Evolutionary conservation across 2,888 invertebrate species (phyloP), one percentile per base, ranked within the genome.

Genomic region (Pyrochroa serraticornis): DNA sequence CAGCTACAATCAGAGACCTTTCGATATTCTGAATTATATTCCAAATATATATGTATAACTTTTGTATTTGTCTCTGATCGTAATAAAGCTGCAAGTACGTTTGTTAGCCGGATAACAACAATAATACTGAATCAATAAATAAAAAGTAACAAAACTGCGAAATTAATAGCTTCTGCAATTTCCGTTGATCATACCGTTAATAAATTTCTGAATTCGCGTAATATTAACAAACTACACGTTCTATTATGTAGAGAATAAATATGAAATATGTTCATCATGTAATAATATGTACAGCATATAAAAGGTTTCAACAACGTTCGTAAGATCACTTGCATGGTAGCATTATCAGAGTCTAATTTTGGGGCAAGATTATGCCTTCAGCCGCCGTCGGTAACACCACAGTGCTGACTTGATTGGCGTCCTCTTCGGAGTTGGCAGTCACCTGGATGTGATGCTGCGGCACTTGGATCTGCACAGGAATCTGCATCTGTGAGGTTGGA

Each of bases 381-480:
- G 81, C 79, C 1, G 82, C 81, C 0, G 82, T 76, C 1, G 84
- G 84, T 60, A 85, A 74, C 36, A 85, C 84, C 36, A 82, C 83
- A 0, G 84, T 83, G 44, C 79, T 79, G 39, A 79, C 76, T 62
- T 75, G 77, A 43, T 60, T 62, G 43, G 60, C 64, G 13, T 75
- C 73, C n/a, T 76, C 76, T 53, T 77, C 78, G n/a, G 71, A 70
- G 43, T 71, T 72, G 6, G 69, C 59, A n/a, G 69, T 64, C 37
- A 79, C 73, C 60, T 78, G 78, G 45, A 80, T 75, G 60, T 78
- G 77, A 60, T 76, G 81, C 68, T 83, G 85, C 8, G 87, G 87
- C 72, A 87, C 84, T 80, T 85, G 86, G 66, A 87, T 87, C 76
- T 87, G 87, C 10, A 87, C 85, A 0, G 87, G 87, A 58, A 85